Evolutionary conservation across 1,140 invertebrate genomes (phyloP).

Genomic region (Aphaenogaster ashmeadi): DNA sequence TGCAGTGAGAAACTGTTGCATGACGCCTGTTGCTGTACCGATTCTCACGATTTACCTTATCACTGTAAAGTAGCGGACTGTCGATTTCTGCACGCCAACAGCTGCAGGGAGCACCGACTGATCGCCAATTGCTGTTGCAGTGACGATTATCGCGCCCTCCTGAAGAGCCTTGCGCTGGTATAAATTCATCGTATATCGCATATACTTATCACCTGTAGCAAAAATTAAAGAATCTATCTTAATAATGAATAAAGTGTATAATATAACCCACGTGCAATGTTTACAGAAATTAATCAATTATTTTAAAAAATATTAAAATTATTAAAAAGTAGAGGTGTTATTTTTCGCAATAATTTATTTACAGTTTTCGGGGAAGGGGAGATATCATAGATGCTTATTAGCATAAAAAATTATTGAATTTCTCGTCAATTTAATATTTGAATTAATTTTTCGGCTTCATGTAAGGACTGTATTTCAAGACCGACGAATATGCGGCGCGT

Average conservation of each 20-base stretch:
- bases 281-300: neutral
- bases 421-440: too few species aligned
- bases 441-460: too few species aligned
- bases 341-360: too few species aligned
- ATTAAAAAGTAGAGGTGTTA: too few species aligned
- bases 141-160: constrained; percentile 80
- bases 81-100: constrained; percentile 91
- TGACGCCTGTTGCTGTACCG: constrained; percentile 91
- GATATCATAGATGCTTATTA: too few species aligned
- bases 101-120: constrained; percentile 90
- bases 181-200: neutral
- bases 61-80: constrained; percentile 91
- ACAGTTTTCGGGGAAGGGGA: too few species aligned
- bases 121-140: constrained; percentile 92
- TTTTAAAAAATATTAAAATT: too few species aligned
- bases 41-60: constrained; percentile 85
- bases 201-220: neutral
- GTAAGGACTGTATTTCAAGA: too few species aligned
- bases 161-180: constrained; percentile 54
- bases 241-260: neutral
- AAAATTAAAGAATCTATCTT: neutral
- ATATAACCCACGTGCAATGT: neutral
- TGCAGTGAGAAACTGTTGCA: constrained; percentile 92
- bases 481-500: too few species aligned
- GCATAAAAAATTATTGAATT: too few species aligned